Conservation (phyloP, 2,797 vertebrate genomes). For the Chelon auratus region DNA sequence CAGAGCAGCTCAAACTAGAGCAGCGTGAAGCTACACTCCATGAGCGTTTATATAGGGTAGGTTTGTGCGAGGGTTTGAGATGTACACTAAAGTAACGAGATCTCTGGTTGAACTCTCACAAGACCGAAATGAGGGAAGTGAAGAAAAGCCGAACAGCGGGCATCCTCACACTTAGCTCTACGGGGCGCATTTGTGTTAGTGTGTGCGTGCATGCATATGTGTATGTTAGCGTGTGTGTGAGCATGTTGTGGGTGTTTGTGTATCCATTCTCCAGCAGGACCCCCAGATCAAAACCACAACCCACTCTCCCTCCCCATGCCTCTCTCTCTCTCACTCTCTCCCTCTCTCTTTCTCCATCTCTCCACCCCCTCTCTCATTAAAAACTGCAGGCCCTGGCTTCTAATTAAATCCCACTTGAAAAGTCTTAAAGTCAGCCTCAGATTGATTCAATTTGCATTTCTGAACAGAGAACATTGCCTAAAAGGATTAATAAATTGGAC, state of each 20-base stretch:
- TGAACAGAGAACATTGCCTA: slow-evolving; percentile 88
- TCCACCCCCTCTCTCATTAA: slow-evolving; percentile 89
- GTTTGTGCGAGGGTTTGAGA: slow-evolving; percentile 56
- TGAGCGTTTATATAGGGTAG: slow-evolving; percentile 21
- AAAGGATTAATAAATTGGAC: slow-evolving; percentile 89
- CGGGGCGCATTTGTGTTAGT: slow-evolving; percentile 66
- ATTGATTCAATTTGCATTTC: slow-evolving; percentile 91
- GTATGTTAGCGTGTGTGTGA: slow-evolving; percentile 39
- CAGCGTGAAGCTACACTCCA: slow-evolving; percentile 18
- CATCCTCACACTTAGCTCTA: slow-evolving; percentile 71
- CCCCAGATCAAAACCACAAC: slow-evolving; percentile 86
- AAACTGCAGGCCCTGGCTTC: slow-evolving; percentile 87
- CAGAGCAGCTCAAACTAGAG: slow-evolving; percentile 25
- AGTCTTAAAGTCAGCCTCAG: slow-evolving; percentile 89
- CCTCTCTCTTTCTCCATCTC: slow-evolving; percentile 79
- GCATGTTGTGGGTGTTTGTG: slow-evolving; percentile 74
- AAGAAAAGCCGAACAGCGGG: slow-evolving; percentile 78
- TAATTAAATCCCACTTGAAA: slow-evolving; percentile 92
- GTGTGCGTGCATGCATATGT: slow-evolving; percentile 20
- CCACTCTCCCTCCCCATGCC: slow-evolving; percentile 79
- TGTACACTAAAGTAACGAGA: slow-evolving; percentile 67
- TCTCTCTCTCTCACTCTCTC: slow-evolving; percentile 62
- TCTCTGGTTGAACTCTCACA: slow-evolving; percentile 72
- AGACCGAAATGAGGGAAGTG: slow-evolving; percentile 73
- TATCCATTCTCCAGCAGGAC: slow-evolving; percentile 85